Percentiles rank a stretch among this genome's conserved stretches.
These are phyloP conservation scores for Cephalopholis sonnerati DNA, from an alignment of 2,113 vertebrate genomes.

Conservation along the genomic window DNA sequence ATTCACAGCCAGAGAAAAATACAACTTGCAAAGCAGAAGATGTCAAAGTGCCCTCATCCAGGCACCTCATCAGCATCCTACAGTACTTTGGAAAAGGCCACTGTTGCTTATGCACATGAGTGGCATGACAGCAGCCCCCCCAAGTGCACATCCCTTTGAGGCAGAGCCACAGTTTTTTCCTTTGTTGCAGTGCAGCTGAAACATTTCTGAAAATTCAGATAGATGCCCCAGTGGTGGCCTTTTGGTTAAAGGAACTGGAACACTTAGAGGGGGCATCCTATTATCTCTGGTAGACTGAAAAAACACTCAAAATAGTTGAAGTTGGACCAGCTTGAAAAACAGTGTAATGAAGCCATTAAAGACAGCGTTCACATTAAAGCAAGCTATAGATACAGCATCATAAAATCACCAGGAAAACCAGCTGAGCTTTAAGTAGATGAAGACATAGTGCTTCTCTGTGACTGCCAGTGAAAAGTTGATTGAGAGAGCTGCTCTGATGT, in stretches of 20 bases:
- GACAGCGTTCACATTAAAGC: constrained; percentile 16
- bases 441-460: background rate
- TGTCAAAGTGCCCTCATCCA: constrained; percentile 55
- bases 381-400: constrained; percentile 4
- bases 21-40: constrained; percentile 50
- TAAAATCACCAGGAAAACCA: constrained; percentile 21
- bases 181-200: constrained; percentile 54
- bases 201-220: constrained; percentile 38
- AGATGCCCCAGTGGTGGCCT: constrained; percentile 24
- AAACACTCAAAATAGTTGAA: background rate
- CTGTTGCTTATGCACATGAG: constrained; percentile 44
- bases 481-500: constrained; percentile 59
- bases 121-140: constrained; percentile 38
- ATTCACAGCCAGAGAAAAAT: constrained; percentile 29
- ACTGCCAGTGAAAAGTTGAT: constrained; percentile 53
- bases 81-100: constrained; percentile 46
- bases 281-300: background rate
- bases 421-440: constrained; percentile 32
- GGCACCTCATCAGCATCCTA: constrained; percentile 56
- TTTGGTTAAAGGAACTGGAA: constrained; percentile 27
- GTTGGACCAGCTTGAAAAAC: constrained; percentile 22
- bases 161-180: constrained; percentile 24
- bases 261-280: background rate
- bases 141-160: constrained; percentile 39
- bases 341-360: constrained; percentile 17